Evolutionary conservation across 2,113 vertebrate species (phyloP).

Genomic region (Xyliphius kryptos): DNA sequence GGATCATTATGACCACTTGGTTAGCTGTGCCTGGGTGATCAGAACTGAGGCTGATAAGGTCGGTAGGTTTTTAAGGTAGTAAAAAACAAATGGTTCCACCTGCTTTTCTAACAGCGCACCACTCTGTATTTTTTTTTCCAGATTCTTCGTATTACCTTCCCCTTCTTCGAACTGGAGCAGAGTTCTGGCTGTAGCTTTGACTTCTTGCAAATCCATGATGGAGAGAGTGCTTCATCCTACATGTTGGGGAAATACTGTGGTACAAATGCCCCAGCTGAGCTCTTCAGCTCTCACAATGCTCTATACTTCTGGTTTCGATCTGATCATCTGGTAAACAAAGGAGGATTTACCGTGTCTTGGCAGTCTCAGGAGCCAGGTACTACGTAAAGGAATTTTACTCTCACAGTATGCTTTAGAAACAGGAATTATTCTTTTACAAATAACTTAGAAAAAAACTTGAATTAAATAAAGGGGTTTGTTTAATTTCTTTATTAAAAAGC

Average conservation of each 20-base stretch:
- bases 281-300: slow-evolving; percentile 77
- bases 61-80: too few species aligned
- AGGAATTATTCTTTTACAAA: too few species aligned
- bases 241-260: slow-evolving; percentile 82
- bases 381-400: too few species aligned
- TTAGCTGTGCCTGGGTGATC: slow-evolving; percentile 86
- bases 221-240: slow-evolving; percentile 67
- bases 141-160: slow-evolving; percentile 78
- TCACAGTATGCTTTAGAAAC: too few species aligned
- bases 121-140: slow-evolving; percentile 51
- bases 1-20: slow-evolving; percentile 56
- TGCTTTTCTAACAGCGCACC: too few species aligned
- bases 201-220: slow-evolving; percentile 91
- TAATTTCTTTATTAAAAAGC: too few species aligned
- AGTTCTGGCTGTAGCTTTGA: slow-evolving; percentile 68
- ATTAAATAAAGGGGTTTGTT: too few species aligned
- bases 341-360: slow-evolving; percentile 78
- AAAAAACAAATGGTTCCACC: too few species aligned
- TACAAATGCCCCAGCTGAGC: slow-evolving; percentile 54
- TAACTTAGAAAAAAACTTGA: too few species aligned
- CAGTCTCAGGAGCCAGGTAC: slow-evolving; percentile 76
- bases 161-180: slow-evolving; percentile 69
- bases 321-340: slow-evolving; percentile 52
- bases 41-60: slow-evolving; percentile 70
- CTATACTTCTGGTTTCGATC: slow-evolving; percentile 85